Percentiles rank a stretch among this genome's conserved stretches.
Conservation (phyloP, 2,888 invertebrate species). For the Noctua pronuba region DNA sequence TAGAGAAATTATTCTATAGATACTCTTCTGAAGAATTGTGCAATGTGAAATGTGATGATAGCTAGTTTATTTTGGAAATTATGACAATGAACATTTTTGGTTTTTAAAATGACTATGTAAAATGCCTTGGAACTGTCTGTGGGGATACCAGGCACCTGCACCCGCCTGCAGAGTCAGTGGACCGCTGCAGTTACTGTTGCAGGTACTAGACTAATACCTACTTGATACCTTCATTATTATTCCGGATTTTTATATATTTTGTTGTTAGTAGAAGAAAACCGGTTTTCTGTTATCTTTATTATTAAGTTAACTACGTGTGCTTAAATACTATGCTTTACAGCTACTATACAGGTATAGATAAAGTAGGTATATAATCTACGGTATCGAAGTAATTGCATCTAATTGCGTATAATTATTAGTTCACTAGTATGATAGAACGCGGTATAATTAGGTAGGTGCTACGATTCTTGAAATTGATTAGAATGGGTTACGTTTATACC, state of each 20-base stretch:
- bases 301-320: neutral
- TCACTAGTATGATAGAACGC: neutral
- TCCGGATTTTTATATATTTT: neutral
- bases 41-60: slow-evolving; percentile 57
- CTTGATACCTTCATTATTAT: neutral
- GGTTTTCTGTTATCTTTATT: slow-evolving; percentile 4
- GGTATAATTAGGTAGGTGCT: neutral
- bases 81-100: slow-evolving; percentile 19
- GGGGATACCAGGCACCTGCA: slow-evolving; percentile 87
- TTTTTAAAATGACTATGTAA: slow-evolving; percentile 72
- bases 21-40: slow-evolving; percentile 20
- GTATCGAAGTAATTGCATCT: slow-evolving; percentile 2
- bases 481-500: neutral
- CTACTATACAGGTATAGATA: neutral
- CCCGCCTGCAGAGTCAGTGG: slow-evolving; percentile 86
- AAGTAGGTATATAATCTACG: slow-evolving; percentile 4
- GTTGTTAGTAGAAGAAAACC: slow-evolving; percentile 1
- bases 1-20: neutral
- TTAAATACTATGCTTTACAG: neutral
- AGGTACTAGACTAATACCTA: slow-evolving; percentile 73
- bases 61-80: slow-evolving; percentile 5
- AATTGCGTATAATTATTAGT: slow-evolving; percentile 2
- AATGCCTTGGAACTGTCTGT: slow-evolving; percentile 89
- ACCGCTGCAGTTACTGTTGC: slow-evolving; percentile 82
- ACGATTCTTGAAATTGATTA: slow-evolving; percentile 8